Percentiles rank a stretch among this genome's conserved stretches.
Evolutionary conservation across 2,888 invertebrate genomes (phyloP).

Genomic region (Troides helena): DNA sequence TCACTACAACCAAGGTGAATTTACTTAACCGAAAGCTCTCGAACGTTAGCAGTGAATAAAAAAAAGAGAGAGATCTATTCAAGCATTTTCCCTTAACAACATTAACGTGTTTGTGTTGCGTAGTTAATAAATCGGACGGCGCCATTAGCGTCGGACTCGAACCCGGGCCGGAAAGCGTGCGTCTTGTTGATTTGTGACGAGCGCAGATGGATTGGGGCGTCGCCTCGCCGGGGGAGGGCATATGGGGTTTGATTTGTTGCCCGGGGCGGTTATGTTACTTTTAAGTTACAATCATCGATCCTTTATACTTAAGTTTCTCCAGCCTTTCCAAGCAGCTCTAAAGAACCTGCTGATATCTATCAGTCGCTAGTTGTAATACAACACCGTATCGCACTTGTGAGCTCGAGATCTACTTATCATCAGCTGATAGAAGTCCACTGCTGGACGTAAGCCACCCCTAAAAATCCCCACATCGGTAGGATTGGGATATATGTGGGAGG

Average conservation of each 20-base stretch:
- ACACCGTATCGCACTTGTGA: too few relatives aligned
- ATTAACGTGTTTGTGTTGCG: constrained; percentile 54
- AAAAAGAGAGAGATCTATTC: constrained; percentile 5
- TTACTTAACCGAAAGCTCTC: neutral
- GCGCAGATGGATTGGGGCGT: constrained; percentile 59
- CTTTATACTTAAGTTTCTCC: too few relatives aligned
- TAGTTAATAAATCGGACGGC: constrained; percentile 65
- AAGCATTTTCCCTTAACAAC: constrained; percentile 48
- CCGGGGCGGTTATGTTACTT: constrained; percentile 1
- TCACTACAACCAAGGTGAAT: too few relatives aligned
- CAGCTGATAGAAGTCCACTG: too few relatives aligned
- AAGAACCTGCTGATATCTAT: too few relatives aligned
- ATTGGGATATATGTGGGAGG: too few relatives aligned
- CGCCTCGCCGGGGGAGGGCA: constrained; percentile 33
- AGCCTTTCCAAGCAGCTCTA: too few relatives aligned
- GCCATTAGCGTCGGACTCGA: constrained; percentile 62
- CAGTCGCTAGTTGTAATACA: too few relatives aligned
- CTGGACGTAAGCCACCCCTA: too few relatives aligned
- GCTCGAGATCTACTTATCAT: too few relatives aligned
- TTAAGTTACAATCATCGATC: neutral
- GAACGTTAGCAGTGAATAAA: constrained; percentile 6
- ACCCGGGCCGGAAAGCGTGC: constrained; percentile 68
- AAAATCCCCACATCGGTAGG: too few relatives aligned
- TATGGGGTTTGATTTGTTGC: constrained; percentile 42
- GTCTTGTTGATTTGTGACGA: constrained; percentile 76